Base-by-base conservation (phyloP, 1,140 invertebrate genomes). In the Nautilus pompilius region DNA sequence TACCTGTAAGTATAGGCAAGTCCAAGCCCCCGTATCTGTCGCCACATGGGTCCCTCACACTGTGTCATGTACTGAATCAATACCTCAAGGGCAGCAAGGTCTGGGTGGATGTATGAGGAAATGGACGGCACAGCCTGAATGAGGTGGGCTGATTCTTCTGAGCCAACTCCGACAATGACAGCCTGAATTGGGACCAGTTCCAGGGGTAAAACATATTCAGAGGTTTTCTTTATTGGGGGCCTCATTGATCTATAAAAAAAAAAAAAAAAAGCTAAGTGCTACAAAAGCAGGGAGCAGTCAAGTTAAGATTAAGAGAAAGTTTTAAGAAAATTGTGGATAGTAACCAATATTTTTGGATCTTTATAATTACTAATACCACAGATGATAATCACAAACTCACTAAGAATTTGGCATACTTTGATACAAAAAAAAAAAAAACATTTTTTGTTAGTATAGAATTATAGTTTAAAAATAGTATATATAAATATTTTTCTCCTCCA, bases 21-120 rank as follows among this genome's bases (percentile, higher is more conserved):
- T 6, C 93, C 93, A 68, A 89, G 87, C 29, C 93, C 93, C 74
- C 93, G 84, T 63, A 96, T 89, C 76, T 90, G 86, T 61, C 87
- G 87, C 91, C 92, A 96, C 86, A 96, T 88, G 32, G 93, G 93
- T 34, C 94, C 93, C 88, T 95, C 93, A 0, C 90, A 83, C 83
- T 95, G 93, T 15, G 87, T 90, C 46, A 96, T 87, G 83, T 95
- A 96, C 78, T 94, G 90, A 49, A 94, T 83, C 61, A 90, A 90
- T 28, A 95, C 88, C 57, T 90, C 81, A 17, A 95, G 82, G 41
- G 90, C 86, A 3, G 92, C 88, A 20, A 90, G 78, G 81, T 92
- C 89, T 1, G 85, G 84, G 78, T 90, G 82, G 24, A 84, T 77
- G 73, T 86, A 88, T 46, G 89, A 86, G 0, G 78, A 85, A 34